A percentile compares a stretch with the other conserved stretches of the same genome.
Evolutionary conservation across 1,140 invertebrate genomes (phyloP).

Genomic region (Drosophila arawakana): DNA sequence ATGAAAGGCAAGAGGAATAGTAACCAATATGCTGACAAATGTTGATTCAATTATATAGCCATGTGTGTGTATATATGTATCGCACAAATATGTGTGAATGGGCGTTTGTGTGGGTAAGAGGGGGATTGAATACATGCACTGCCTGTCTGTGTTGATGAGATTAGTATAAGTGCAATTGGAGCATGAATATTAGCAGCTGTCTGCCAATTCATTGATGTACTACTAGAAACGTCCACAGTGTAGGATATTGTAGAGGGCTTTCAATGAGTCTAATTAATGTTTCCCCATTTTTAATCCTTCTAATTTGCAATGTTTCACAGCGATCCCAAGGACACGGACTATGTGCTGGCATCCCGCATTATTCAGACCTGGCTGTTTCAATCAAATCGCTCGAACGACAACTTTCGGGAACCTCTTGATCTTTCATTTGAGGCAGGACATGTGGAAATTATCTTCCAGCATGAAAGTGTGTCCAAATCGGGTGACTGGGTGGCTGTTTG

Average conservation of each 20-base stretch:
- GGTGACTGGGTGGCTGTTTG: conserved; percentile 83
- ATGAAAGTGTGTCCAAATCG: conserved; percentile 79
- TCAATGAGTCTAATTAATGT: not conserved
- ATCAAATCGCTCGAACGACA: conserved; percentile 79
- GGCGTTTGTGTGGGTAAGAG: conserved; percentile 1
- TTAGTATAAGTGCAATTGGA: conserved; percentile 30
- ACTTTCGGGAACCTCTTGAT: conserved; percentile 75
- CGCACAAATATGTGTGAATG: not conserved
- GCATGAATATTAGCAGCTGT: conserved; percentile 22
- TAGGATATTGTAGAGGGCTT: not conserved
- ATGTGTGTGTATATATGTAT: not conserved
- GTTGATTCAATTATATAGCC: conserved; percentile 55
- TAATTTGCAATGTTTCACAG: conserved; percentile 78
- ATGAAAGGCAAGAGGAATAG: conserved; percentile 43
- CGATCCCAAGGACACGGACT: conserved; percentile 88
- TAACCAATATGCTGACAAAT: conserved; percentile 50
- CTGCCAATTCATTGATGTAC: not conserved
- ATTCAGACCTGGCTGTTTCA: conserved; percentile 85
- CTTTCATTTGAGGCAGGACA: conserved; percentile 81
- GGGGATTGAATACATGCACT: conserved; percentile 40
- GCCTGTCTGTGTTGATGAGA: conserved; percentile 38
- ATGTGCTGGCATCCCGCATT: conserved; percentile 87
- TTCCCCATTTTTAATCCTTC: not conserved
- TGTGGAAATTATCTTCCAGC: conserved; percentile 83
- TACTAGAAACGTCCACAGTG: not conserved